phyloP scores from a whole-genome alignment of 2,888 invertebrate genomes.

The Gnatocerus cornutus region DNA sequence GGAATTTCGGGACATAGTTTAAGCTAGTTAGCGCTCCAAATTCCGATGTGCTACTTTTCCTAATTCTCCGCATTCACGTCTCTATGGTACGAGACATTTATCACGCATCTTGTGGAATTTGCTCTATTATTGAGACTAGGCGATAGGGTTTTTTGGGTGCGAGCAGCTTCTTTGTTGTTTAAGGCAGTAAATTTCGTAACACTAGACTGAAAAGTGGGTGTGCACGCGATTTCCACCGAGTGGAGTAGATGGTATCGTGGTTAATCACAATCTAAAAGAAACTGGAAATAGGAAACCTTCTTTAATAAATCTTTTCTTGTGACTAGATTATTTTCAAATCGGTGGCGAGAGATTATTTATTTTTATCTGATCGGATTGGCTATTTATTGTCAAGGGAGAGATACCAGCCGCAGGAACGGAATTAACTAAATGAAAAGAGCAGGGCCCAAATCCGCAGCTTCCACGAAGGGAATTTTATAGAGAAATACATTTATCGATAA shows the following conservation, averaged over 20 bases:
- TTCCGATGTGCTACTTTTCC: slow-evolving; percentile 19
- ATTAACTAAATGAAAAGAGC: slow-evolving; percentile 1
- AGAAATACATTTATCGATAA: no score
- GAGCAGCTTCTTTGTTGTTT: slow-evolving; percentile 13
- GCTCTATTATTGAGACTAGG: neutral
- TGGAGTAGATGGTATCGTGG: slow-evolving; percentile 46
- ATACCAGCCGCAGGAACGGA: neutral
- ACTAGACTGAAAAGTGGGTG: slow-evolving; percentile 26
- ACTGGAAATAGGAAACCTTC: slow-evolving; percentile 38
- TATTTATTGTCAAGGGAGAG: slow-evolving; percentile 6
- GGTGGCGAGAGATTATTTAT: slow-evolving; percentile 53
- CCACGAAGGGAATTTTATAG: no score
- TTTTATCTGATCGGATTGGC: slow-evolving; percentile 51
- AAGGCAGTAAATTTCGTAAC: slow-evolving; percentile 32
- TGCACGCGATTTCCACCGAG: slow-evolving; percentile 29
- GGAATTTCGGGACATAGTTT: slow-evolving; percentile 20
- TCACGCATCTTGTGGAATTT: slow-evolving; percentile 8
- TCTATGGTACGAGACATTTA: neutral
- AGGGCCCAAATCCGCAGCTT: neutral
- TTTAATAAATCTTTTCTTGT: slow-evolving; percentile 54
- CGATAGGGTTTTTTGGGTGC: neutral
- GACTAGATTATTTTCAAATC: slow-evolving; percentile 56
- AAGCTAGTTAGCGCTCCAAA: slow-evolving; percentile 1
- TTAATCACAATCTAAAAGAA: slow-evolving; percentile 49
- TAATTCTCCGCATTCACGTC: slow-evolving; percentile 4